Evolutionary conservation across 2,113 vertebrate genomes (phyloP).

Genomic region (Pterocles gutturalis): DNA sequence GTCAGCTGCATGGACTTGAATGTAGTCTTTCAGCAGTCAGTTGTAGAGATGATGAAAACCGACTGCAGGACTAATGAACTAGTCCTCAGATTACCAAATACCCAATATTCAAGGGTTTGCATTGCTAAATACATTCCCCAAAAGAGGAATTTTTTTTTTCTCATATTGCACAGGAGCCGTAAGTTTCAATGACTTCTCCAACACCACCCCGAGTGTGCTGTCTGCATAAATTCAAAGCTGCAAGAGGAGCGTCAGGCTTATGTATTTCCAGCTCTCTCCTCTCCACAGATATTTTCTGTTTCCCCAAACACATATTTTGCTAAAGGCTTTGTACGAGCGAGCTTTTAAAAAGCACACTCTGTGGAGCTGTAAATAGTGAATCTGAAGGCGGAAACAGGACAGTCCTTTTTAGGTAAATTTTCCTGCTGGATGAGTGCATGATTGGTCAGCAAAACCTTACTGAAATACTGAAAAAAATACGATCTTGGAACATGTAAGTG

Average conservation of each 20-base stretch:
- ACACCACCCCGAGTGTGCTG: background rate
- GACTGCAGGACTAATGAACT: background rate
- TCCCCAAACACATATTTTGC: background rate
- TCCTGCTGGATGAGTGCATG: background rate
- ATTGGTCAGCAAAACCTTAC: background rate
- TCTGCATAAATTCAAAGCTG: background rate
- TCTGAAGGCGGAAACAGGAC: background rate
- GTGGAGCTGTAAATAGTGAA: background rate
- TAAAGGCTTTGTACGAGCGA: background rate
- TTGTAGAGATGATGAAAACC: background rate
- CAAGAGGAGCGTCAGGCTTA: background rate
- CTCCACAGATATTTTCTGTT: background rate
- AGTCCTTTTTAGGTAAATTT: background rate
- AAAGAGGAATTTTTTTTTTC: background rate
- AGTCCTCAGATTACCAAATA: background rate
- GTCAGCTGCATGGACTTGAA: background rate
- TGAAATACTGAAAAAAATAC: background rate
- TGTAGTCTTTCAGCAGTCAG: background rate
- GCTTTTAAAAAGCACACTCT: background rate
- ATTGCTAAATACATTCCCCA: background rate
- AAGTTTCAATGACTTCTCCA: background rate
- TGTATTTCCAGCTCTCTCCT: background rate
- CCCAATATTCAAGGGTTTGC: accelerated
- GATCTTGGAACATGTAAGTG: accelerated
- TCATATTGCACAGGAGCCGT: background rate